Evolutionary conservation across 2,113 vertebrate genomes (phyloP).

Genomic region (Trematomus loennbergii): DNA sequence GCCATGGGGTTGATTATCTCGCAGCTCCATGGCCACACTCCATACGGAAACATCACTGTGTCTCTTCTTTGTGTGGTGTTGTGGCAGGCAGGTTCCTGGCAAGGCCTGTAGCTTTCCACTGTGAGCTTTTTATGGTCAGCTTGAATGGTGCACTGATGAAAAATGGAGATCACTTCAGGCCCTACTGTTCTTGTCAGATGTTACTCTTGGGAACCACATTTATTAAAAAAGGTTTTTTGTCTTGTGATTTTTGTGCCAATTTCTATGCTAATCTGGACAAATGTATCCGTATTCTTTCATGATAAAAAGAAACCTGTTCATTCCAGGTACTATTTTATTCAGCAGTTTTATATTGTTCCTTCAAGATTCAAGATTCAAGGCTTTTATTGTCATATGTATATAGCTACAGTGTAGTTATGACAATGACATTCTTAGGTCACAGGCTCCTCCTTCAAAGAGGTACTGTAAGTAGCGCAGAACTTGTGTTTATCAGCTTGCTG

Average conservation of each 20-base stretch:
- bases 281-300: slow-evolving; percentile 17
- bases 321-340: slow-evolving; percentile 16
- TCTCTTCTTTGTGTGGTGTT: slow-evolving; percentile 57
- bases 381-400: too few species aligned
- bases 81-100: slow-evolving; percentile 65
- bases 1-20: slow-evolving; percentile 66
- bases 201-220: slow-evolving; percentile 47
- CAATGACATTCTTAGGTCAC: too few species aligned
- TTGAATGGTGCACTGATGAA: slow-evolving; percentile 76
- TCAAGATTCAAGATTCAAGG: too few species aligned
- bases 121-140: slow-evolving; percentile 67
- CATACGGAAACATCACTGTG: slow-evolving; percentile 65
- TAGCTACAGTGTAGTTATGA: too few species aligned
- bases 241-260: slow-evolving; percentile 54
- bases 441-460: background rate
- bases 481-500: background rate
- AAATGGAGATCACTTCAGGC: slow-evolving; percentile 69
- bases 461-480: background rate
- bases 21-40: slow-evolving; percentile 58
- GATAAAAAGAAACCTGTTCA: slow-evolving; percentile 19
- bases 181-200: slow-evolving; percentile 65
- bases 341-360: background rate
- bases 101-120: slow-evolving; percentile 54
- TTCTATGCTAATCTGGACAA: slow-evolving; percentile 50
- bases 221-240: slow-evolving; percentile 36